Evolutionary conservation across 2,888 invertebrate genomes (phyloP), one percentile per base, ranked within the genome.

Genomic region (Rhagium mordax): DNA sequence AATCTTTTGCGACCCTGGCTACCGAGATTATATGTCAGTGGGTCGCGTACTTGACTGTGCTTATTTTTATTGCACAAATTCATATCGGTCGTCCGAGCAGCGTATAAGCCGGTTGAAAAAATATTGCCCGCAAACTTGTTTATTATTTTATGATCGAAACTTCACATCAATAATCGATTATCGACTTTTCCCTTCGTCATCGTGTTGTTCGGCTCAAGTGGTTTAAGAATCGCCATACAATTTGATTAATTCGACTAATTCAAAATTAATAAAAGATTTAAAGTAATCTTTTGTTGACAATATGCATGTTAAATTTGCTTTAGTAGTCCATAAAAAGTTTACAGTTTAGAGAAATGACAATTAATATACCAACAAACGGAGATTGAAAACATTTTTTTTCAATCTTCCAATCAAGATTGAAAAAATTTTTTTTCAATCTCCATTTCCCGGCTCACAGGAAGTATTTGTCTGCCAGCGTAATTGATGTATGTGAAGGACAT

Each of bases 41-140:
- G 59, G 59, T 59, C 59, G 15, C 33, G 33, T 59, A 41, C 59
- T 59, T 59, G 59, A 59, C 59, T 59, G 59, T 59, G 33, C 33
- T 33, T 16, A 20, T 33, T 29, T 59, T 59, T 33, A 59, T 59
- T 59, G 16, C 33, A 33, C 59, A 59, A 29, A 33, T 59, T 33
- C 33, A 33, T 59, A 59, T 59, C 59, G 33, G 59, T 33, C 59
- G n/a, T 59, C 18, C n/a, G 15, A 59, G 24, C 53, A 51, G 18
- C 24, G 18, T 18, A 16, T 51, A 51, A 24, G 27, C 13, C 59
- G 20, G n/a, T 33, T 33, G 18, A 15, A 59, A 47, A 65, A 53
- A 51, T 64, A 51, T 51, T n/a, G 24, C 62, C 53, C 51, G 53
- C 27, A 51, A 65, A 65, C 24, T 65, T 64, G 15, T 65, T 65